Percentiles rank a stretch among this genome's conserved stretches.
These are phyloP conservation scores for Eurytoma californica DNA, from an alignment of 2,888 invertebrate species.

Conservation along the genomic window DNA sequence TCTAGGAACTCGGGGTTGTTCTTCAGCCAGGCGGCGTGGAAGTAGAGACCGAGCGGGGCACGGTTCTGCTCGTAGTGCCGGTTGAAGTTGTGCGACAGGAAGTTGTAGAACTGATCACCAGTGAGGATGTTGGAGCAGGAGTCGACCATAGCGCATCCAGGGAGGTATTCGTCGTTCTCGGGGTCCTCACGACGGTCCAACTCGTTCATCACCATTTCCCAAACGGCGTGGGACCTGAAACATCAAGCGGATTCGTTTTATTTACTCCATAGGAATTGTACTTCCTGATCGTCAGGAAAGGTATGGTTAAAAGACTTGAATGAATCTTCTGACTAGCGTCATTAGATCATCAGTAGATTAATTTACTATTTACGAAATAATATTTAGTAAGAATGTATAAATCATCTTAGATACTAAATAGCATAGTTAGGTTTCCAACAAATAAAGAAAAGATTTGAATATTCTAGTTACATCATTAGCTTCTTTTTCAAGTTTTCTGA, in stretches of 20 bases:
- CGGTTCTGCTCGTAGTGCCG: conserved; percentile 93
- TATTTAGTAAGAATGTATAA: too few relatives aligned
- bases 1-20: conserved; percentile 95
- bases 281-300: not conserved
- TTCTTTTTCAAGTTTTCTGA: not conserved
- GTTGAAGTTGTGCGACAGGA: conserved; percentile 95
- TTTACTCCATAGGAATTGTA: not conserved
- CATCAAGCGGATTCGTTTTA: not conserved
- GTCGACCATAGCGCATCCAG: conserved; percentile 96
- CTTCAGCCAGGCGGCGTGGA: conserved; percentile 95
- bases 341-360: too few relatives aligned
- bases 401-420: too few relatives aligned
- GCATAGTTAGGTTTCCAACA: too few relatives aligned
- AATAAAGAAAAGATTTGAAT: too few relatives aligned
- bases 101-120: conserved; percentile 95
- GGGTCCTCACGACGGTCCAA: conserved; percentile 94
- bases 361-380: too few relatives aligned
- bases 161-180: conserved; percentile 89
- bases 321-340: too few relatives aligned
- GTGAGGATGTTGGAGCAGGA: conserved; percentile 94
- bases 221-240: conserved; percentile 87
- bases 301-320: too few relatives aligned
- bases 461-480: too few relatives aligned
- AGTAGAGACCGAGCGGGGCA: conserved; percentile 91
- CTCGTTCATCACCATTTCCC: conserved; percentile 98